Evolutionary conservation across 1,140 invertebrate genomes (phyloP).

Genomic region (Ips nitidus): DNA sequence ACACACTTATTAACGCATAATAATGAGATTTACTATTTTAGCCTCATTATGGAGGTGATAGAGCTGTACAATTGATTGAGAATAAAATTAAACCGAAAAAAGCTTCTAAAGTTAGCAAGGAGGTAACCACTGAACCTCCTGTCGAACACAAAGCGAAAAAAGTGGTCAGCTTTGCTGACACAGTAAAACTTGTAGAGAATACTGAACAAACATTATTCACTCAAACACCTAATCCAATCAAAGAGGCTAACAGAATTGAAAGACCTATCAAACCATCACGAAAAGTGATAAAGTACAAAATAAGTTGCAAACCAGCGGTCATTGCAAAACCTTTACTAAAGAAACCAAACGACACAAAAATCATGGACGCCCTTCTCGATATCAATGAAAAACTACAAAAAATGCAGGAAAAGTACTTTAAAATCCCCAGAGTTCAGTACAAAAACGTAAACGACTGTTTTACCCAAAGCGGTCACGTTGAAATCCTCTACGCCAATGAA

Average conservation of each 20-base stretch:
- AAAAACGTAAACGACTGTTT: slow-evolving; percentile 36
- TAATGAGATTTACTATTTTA: slow-evolving; percentile 5
- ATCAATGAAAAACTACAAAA: slow-evolving; percentile 26
- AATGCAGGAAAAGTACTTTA: slow-evolving; percentile 41
- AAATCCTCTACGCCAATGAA: slow-evolving; percentile 33
- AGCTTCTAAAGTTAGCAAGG: slow-evolving; percentile 6
- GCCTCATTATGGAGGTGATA: slow-evolving; percentile 18
- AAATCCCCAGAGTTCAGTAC: slow-evolving; percentile 30
- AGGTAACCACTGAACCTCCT: slow-evolving; percentile 12
- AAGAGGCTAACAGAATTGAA: no score
- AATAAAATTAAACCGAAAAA: slow-evolving; percentile 29
- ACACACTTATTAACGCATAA: neutral
- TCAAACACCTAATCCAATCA: neutral
- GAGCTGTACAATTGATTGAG: slow-evolving; percentile 15
- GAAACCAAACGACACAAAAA: slow-evolving; percentile 5
- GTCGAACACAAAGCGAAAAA: neutral
- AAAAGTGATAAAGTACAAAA: no score
- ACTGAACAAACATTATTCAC: neutral
- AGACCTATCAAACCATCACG: no score
- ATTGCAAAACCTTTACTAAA: neutral
- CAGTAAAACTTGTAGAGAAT: slow-evolving; percentile 9
- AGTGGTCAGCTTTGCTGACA: slow-evolving; percentile 9
- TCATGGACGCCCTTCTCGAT: slow-evolving; percentile 6
- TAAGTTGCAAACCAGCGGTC: slow-evolving; percentile 1
- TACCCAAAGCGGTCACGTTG: slow-evolving; percentile 30